A percentile compares a stretch with the other conserved stretches of the same genome.
These are phyloP conservation scores for Pelodytes ibericus DNA, from an alignment of 2,797 vertebrate species.

Conservation along the genomic window DNA sequence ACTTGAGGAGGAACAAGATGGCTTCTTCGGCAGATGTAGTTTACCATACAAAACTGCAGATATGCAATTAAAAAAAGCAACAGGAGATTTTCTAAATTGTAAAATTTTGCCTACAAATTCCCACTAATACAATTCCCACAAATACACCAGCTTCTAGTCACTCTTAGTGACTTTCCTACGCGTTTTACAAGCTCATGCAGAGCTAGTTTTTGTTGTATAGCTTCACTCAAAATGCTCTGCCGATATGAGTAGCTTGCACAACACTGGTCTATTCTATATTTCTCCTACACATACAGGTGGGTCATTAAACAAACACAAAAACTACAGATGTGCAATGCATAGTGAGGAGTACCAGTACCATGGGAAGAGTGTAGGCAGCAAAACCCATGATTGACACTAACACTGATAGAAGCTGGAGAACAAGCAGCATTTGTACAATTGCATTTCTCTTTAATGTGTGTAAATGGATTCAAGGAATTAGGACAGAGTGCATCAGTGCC, in stretches of 20 bases:
- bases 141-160: too few species aligned
- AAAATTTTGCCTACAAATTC: too few species aligned
- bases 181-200: too few species aligned
- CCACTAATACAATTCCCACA: too few species aligned
- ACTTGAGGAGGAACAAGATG: too few species aligned
- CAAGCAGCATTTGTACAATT: conserved; percentile 9
- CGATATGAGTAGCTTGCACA: conserved; percentile 10
- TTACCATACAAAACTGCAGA: too few species aligned
- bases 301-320: conserved; percentile 9
- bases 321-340: conserved; percentile 9
- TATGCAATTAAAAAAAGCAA: too few species aligned
- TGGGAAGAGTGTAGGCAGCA: conserved; percentile 32
- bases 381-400: conserved; percentile 23
- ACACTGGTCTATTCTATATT: not conserved
- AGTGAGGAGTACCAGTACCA: not conserved
- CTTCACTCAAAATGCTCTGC: too few species aligned
- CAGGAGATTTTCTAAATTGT: too few species aligned
- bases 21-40: too few species aligned
- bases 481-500: conserved; percentile 37
- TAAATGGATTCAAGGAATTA: conserved; percentile 44
- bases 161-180: too few species aligned
- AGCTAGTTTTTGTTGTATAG: too few species aligned
- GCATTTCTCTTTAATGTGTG: conserved; percentile 33
- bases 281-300: conserved; percentile 1
- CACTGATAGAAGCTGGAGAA: conserved; percentile 33